These are phyloP conservation scores for Cervus canadensis DNA, from an alignment of 2,113 vertebrate genomes.

Conservation along the genomic window DNA sequence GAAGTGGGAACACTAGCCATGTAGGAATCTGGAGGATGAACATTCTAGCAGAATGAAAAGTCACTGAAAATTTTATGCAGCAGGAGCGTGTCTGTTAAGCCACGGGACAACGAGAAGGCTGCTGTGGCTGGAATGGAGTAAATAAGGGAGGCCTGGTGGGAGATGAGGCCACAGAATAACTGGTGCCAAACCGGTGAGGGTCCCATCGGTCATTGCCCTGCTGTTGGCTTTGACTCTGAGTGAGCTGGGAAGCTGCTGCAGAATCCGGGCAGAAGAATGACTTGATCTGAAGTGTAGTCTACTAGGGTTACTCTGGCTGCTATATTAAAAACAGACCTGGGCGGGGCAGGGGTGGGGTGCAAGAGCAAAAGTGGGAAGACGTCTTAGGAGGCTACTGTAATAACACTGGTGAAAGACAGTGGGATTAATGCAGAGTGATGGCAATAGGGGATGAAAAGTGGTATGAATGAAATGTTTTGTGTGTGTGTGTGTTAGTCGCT, in stretches of 20 bases:
- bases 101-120: background rate
- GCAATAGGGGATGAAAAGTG: background rate
- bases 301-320: background rate
- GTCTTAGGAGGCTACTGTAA: background rate
- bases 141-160: too few species aligned
- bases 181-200: background rate
- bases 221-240: background rate
- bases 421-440: background rate
- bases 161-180: background rate
- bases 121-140: background rate
- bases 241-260: background rate
- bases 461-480: background rate
- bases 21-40: background rate
- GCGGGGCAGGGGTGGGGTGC: background rate
- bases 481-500: background rate
- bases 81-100: background rate
- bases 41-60: background rate
- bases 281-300: background rate
- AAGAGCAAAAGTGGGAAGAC: background rate
- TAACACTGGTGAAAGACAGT: background rate
- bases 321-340: background rate
- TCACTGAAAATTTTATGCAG: background rate
- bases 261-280: background rate
- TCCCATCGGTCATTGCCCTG: accelerated
- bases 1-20: background rate